Conservation (phyloP, 1,140 invertebrate species). For the Tetraneura akinire region DNA sequence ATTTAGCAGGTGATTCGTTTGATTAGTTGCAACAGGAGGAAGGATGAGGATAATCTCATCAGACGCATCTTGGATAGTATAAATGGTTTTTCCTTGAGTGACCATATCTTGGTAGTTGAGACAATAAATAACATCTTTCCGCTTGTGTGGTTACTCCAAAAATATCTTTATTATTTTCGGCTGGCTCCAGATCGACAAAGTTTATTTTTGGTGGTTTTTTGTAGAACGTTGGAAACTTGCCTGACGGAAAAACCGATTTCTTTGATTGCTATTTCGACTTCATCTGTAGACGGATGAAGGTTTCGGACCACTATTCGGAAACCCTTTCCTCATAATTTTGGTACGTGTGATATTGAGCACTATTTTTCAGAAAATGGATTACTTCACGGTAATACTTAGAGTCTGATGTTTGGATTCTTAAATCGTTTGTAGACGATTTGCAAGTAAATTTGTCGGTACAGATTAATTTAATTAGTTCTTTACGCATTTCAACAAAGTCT, state of each 20-base stretch:
- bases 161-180: not conserved
- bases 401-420: not conserved
- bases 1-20: conserved; percentile 49
- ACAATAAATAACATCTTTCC: no score
- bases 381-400: not conserved
- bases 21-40: not conserved
- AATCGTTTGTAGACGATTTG: not conserved
- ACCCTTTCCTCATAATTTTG: not conserved
- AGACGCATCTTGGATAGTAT: no score
- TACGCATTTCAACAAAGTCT: not conserved
- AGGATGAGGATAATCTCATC: not conserved
- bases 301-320: not conserved
- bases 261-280: not conserved
- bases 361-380: not conserved
- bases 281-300: not conserved
- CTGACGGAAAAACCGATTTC: not conserved
- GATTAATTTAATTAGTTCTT: conserved; percentile 5
- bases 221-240: conserved; percentile 7
- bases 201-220: conserved; percentile 13
- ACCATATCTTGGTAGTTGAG: no score
- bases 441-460: not conserved
- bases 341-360: not conserved
- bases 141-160: not conserved
- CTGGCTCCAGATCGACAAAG: not conserved
- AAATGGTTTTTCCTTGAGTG: no score